Evolutionary conservation across 2,888 invertebrate species (phyloP).

Genomic region (Lutraria lutraria): DNA sequence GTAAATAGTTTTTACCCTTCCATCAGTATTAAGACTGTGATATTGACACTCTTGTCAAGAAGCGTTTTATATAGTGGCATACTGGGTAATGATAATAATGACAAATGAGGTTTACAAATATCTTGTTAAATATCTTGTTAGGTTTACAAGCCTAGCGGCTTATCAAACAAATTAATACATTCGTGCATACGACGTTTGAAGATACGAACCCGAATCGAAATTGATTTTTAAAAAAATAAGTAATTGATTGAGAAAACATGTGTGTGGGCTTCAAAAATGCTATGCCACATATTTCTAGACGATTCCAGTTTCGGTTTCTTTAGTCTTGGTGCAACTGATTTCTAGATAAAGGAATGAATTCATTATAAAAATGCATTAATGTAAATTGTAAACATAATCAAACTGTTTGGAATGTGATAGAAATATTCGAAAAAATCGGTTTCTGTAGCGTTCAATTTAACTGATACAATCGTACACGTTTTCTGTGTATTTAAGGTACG

Average conservation of each 20-base stretch:
- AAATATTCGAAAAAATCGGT: too few species aligned
- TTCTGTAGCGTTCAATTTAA: too few species aligned
- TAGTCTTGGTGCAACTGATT: too few species aligned
- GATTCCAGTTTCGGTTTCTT: too few species aligned
- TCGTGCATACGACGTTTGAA: background rate
- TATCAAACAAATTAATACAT: background rate
- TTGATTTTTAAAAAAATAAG: background rate
- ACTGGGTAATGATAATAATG: background rate
- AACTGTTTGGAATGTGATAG: too few species aligned
- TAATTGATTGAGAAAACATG: background rate
- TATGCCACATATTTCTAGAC: background rate
- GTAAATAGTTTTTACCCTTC: background rate
- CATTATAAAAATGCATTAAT: too few species aligned
- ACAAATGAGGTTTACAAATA: background rate
- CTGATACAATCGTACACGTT: too few species aligned
- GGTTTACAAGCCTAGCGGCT: background rate
- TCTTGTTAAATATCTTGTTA: background rate
- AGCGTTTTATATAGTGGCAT: background rate
- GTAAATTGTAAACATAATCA: too few species aligned
- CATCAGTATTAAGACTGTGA: background rate
- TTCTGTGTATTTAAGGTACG: too few species aligned
- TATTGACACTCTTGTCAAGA: slow-evolving; percentile 1
- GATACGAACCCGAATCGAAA: background rate
- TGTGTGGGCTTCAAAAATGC: background rate
- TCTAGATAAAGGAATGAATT: too few species aligned